phyloP scores from a whole-genome alignment of 2,797 vertebrate species.

The Eupleurogrammus muticus region DNA sequence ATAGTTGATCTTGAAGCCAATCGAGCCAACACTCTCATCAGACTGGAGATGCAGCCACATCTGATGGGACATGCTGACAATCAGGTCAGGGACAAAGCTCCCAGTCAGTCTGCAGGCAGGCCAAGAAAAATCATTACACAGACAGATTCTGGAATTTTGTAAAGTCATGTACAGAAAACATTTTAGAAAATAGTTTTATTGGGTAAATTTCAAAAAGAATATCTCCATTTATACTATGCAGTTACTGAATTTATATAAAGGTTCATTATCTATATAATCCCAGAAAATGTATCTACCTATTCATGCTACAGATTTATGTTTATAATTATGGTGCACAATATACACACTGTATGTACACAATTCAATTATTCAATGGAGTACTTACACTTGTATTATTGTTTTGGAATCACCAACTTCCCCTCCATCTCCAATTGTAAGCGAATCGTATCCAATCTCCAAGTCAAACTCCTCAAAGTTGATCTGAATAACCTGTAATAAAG shows the following conservation, averaged over 20 bases:
- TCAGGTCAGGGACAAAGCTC: constrained; percentile 97
- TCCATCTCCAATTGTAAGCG: constrained; percentile 95
- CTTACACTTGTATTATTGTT: constrained; percentile 99
- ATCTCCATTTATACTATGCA: neutral
- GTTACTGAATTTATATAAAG: neutral
- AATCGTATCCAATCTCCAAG: constrained; percentile 97
- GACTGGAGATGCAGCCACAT: constrained; percentile 99
- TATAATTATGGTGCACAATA: neutral
- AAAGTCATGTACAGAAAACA: neutral
- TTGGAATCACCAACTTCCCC: constrained; percentile 96
- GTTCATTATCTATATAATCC: neutral
- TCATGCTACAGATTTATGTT: neutral
- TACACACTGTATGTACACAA: neutral
- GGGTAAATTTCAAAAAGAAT: neutral
- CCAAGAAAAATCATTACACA: constrained; percentile 24
- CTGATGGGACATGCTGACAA: constrained; percentile 97
- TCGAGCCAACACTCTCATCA: constrained; percentile 97
- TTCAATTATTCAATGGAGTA: constrained; percentile 41
- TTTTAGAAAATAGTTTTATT: neutral
- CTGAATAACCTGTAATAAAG: constrained; percentile 91
- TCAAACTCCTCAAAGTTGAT: constrained; percentile 99
- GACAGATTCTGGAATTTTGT: neutral
- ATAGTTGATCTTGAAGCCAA: constrained; percentile 98
- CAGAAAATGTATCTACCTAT: neutral
- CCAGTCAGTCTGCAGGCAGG: constrained; percentile 89